These are phyloP conservation scores for Pristionchus fissidentatus DNA, from an alignment of 2,888 invertebrate species.

Conservation along the genomic window DNA sequence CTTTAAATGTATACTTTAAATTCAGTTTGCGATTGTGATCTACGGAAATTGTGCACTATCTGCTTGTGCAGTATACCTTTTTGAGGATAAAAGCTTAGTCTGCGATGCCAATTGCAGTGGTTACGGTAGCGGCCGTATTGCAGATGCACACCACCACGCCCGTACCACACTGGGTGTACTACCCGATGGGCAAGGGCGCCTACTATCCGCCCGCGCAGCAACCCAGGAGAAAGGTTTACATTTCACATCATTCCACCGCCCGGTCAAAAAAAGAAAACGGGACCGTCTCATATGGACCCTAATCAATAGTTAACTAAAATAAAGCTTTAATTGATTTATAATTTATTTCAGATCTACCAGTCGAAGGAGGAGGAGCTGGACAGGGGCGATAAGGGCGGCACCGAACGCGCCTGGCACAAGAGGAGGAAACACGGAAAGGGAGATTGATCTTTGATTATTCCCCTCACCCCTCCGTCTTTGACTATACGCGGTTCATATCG, in stretches of 20 bases:
- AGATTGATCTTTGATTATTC: neutral
- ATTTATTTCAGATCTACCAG: neutral
- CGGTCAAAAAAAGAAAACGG: neutral
- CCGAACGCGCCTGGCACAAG: slow-evolving; percentile 21
- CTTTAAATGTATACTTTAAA: neutral
- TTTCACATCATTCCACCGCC: neutral
- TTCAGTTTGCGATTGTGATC: neutral
- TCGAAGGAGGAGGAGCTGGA: slow-evolving; percentile 35
- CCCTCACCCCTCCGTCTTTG: too few species aligned
- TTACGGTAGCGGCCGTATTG: neutral
- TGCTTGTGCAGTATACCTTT: too few species aligned
- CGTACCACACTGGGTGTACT: slow-evolving; percentile 31
- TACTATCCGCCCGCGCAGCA: slow-evolving; percentile 31
- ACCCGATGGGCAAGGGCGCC: slow-evolving; percentile 42
- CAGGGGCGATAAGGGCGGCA: neutral
- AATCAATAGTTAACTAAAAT: neutral
- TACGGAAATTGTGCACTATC: too few species aligned
- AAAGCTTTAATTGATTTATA: neutral
- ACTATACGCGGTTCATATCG: too few species aligned
- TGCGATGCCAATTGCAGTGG: too few species aligned
- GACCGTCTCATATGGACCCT: too few species aligned
- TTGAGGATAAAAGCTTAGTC: too few species aligned
- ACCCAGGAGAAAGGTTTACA: neutral
- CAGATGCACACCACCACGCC: slow-evolving; percentile 39
- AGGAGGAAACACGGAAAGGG: slow-evolving; percentile 12